phyloP scores from a whole-genome alignment of 2,113 vertebrate genomes.

The Protobothrops flavoviridis region DNA sequence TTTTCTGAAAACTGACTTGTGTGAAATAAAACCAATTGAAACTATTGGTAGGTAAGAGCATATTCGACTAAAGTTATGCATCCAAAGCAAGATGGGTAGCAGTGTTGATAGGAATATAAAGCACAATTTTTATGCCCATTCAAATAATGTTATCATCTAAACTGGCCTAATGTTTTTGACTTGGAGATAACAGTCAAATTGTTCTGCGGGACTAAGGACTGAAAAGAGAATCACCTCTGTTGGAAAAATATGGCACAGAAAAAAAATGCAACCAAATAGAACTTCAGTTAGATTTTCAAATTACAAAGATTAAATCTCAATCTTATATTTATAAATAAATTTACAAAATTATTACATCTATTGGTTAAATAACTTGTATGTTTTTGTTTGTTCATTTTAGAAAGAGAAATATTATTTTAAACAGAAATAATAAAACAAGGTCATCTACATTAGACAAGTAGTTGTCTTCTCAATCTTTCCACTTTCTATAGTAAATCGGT shows the following conservation, averaged over 20 bases:
- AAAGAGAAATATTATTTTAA: neutral
- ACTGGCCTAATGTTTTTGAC: neutral
- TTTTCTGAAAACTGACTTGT: neutral
- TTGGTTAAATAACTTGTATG: neutral
- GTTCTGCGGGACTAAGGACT: neutral
- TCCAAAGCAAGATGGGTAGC: neutral
- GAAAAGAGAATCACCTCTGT: neutral
- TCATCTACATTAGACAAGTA: neutral
- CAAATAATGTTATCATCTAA: neutral
- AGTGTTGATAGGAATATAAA: neutral
- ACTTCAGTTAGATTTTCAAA: neutral
- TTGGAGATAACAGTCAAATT: neutral
- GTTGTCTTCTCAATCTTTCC: neutral
- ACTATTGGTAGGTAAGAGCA: neutral
- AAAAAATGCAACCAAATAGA: neutral
- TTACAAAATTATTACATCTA: neutral
- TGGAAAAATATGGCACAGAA: neutral
- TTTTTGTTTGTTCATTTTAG: neutral
- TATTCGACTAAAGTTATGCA: neutral
- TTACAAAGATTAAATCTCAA: neutral
- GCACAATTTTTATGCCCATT: neutral
- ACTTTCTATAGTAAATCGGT: neutral
- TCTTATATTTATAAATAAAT: neutral
- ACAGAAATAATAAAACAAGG: neutral
- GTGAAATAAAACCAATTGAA: neutral